Evolutionary conservation across 2,113 vertebrate genomes (phyloP), one percentile per base, ranked within the genome.

Genomic region (Synchiropus splendidus): DNA sequence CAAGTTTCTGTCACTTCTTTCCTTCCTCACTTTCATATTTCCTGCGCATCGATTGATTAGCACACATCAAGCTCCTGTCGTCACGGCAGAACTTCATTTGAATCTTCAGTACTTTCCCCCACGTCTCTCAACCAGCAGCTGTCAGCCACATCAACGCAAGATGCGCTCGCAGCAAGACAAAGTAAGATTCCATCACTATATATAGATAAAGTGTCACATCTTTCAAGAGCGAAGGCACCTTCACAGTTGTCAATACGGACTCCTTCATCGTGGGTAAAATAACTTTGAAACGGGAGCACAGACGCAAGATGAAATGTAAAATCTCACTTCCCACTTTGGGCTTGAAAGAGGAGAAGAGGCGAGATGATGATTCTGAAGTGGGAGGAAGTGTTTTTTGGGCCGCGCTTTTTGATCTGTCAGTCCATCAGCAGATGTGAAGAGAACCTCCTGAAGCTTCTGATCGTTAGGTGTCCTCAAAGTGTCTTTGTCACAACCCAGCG

Each of bases 381-480:
- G 66, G 65, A 58, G 52, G 67, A 63, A 67, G 61, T 65, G 36
- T 77, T 74, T 75, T 75, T 72, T 71, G 70, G 70, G 68, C 54
- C 67, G 53, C 60, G 18, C 51, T 62, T 73, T 84, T 83, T 80
- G 64, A 80, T 80, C 63, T 67, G 51, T 45, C 72, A 54, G 80
- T 81, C 81, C 74, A 31, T 83, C 71, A 79, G 45, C 36, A 12
- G 49, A 63, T 64, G 55, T 52, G 57, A 65, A 54, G 46, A 54
- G 63, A 55, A 68, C 68, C 65, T 75, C 39, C 72, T 67, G 70
- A 77, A 67, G 70, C 54, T 64, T 72, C 58, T 78, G 71, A 83
- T 82, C 67, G 69, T 78, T 77, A 70, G 72, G 64, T 72, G 76
- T 84, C 80, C 75, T 85, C 83, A 85, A 84, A 85, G 80, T 80